These are phyloP conservation scores for Pantherophis alleghaniensis DNA, from an alignment of 2,797 vertebrate genomes.

Conservation along the genomic window DNA sequence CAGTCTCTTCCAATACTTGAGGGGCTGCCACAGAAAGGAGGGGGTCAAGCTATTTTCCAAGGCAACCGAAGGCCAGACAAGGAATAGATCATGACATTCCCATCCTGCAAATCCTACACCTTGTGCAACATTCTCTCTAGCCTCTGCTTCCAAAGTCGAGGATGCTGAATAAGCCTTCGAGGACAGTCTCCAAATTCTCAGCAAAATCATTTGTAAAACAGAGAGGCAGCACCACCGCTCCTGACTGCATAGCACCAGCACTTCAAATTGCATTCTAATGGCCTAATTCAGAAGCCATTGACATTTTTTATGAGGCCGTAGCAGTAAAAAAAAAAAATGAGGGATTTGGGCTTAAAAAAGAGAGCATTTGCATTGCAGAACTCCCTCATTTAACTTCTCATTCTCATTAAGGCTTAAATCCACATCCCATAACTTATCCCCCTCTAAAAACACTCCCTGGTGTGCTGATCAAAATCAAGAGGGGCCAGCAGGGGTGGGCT, in stretches of 20 bases:
- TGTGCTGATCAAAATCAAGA: constrained; percentile 64
- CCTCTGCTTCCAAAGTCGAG: background rate
- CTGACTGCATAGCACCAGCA: constrained; percentile 72
- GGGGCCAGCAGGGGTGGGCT: constrained; percentile 17
- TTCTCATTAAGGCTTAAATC: constrained; percentile 78
- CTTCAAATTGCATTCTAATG: constrained; percentile 78
- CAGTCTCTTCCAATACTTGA: no score
- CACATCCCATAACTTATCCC: constrained; percentile 77
- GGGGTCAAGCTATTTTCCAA: no score
- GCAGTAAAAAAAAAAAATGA: constrained; percentile 72
- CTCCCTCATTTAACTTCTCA: constrained; percentile 77
- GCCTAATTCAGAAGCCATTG: constrained; percentile 79
- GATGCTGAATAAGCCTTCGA: constrained; percentile 10
- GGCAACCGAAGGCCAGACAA: no score
- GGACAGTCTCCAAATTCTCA: constrained; percentile 54
- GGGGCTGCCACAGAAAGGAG: no score
- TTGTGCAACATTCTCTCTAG: background rate
- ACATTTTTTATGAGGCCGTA: constrained; percentile 78
- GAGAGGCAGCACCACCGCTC: constrained; percentile 56
- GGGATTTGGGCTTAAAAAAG: constrained; percentile 77
- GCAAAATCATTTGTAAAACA: constrained; percentile 62
- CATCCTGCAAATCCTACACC: background rate
- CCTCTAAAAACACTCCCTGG: constrained; percentile 65
- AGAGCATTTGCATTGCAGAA: constrained; percentile 82
- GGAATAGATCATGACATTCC: background rate